Base-by-base conservation (phyloP, 1,140 invertebrate genomes). In the Geopemphigus sp. region DNA sequence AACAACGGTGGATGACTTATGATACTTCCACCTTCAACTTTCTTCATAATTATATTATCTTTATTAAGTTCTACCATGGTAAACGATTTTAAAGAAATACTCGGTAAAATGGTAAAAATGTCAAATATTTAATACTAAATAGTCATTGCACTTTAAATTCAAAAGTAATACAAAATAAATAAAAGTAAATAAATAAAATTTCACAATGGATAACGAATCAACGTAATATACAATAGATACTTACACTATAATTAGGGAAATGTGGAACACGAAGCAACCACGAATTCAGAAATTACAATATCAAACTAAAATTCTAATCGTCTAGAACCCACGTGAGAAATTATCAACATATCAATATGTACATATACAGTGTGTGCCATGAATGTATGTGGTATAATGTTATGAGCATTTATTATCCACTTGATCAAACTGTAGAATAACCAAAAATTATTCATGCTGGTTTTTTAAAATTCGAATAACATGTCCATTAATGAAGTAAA, bases 1-100 rank as follows among this genome's bases (percentile, higher is more conserved):
- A 91, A 91, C 39, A 91, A 80, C 22, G 90, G 90, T 24, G 86
- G 84, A 84, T 88, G 86, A 83, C 88, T 86, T 26, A 91, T 87
- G 82, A 91, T 87, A 83, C 87, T 90, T 72, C 89, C 90, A 73
- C 91, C 90, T 81, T 87, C 86, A 85, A 87, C 86, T 82, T 85
- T 85, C 78, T 78, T 80, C n/a, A 85, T 80, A 17, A 83, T 61
- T 22, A 85, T 80, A 57, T 82, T 78, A 19, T 83, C 68, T 39
- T 82, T 56, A 26, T 50, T 29, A 17, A 54, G 47, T 54, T 72
- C 50, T 19, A 54, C 74, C 74, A 78, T 78, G 8, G 1, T 39
- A 8, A 26, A 64, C 39, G 61, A 39, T 22, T 24, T 24, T 8
- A 39, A 39, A 39, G 3, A 39, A 39, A 39, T 39, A 39, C 32